Conservation (phyloP, 2,888 invertebrate species). For the Amiota minor region DNA sequence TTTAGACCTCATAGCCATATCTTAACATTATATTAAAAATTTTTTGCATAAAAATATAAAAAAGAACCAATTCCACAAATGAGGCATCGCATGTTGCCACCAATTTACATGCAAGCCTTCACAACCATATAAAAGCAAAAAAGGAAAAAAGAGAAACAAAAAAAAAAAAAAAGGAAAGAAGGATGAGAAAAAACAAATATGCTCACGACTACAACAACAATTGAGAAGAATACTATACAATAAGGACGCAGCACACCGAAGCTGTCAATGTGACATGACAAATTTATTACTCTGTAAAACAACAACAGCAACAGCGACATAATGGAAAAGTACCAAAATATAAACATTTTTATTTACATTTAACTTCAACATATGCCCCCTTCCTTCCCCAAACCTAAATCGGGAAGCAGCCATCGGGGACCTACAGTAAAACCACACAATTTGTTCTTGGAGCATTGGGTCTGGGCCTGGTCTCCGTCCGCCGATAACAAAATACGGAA, state of each 20-base stretch:
- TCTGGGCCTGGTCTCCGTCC: background rate
- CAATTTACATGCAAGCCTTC: slow-evolving; percentile 35
- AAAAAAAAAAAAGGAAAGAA: background rate
- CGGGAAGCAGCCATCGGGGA: background rate
- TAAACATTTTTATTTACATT: slow-evolving; percentile 33
- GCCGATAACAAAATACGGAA: background rate
- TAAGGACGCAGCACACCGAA: slow-evolving; percentile 28
- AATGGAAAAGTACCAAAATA: slow-evolving; percentile 22
- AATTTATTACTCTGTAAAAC: slow-evolving; percentile 39
- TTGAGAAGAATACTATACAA: background rate
- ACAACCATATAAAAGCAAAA: background rate
- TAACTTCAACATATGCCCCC: slow-evolving; percentile 6
- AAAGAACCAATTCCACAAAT: slow-evolving; percentile 13
- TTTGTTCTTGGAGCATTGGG: no score
- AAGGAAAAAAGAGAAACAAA: background rate
- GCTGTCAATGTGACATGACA: slow-evolving; percentile 39
- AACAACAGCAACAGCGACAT: slow-evolving; percentile 25
- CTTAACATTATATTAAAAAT: no score
- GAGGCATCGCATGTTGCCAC: slow-evolving; percentile 35
- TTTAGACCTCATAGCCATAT: no score
- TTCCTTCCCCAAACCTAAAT: background rate
- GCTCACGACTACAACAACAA: slow-evolving; percentile 12
- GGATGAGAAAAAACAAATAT: slow-evolving; percentile 12
- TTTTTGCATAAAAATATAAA: background rate
- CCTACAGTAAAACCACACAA: no score